Evolutionary conservation across 1,140 invertebrate species (phyloP).

Genomic region (Scaptodrosophila lebanonensis): DNA sequence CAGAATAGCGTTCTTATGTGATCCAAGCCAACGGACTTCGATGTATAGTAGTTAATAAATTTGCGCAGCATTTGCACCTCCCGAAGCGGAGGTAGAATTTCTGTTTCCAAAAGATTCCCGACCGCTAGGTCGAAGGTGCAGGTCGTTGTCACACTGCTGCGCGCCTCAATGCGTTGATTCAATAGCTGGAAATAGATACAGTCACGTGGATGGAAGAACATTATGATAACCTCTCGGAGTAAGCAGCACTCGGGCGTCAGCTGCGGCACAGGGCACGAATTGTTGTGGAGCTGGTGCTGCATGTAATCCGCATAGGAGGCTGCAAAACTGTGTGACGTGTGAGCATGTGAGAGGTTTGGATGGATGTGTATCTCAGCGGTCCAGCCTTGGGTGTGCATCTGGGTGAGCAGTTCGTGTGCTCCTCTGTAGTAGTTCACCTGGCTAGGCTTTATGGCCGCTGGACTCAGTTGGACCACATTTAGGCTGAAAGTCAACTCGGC

Average conservation of each 20-base stretch:
- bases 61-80: conserved; percentile 25
- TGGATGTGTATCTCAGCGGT: no score
- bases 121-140: background rate
- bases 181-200: conserved; percentile 1
- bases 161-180: background rate
- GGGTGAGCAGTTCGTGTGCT: no score
- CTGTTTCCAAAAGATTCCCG: background rate
- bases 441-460: no score
- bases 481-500: no score
- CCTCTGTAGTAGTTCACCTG: no score
- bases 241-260: conserved; percentile 5
- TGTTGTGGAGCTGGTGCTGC: conserved; percentile 1
- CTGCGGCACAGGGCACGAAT: background rate
- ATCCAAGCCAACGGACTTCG: background rate
- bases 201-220: conserved; percentile 17
- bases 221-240: conserved; percentile 16
- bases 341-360: background rate
- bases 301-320: background rate
- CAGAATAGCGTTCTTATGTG: conserved; percentile 3
- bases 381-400: no score
- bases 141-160: background rate
- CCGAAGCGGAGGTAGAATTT: background rate
- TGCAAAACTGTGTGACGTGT: background rate
- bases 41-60: conserved; percentile 3
- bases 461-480: no score